Base-by-base conservation (phyloP, 2,113 vertebrate species). In the Anas platyrhynchos region DNA sequence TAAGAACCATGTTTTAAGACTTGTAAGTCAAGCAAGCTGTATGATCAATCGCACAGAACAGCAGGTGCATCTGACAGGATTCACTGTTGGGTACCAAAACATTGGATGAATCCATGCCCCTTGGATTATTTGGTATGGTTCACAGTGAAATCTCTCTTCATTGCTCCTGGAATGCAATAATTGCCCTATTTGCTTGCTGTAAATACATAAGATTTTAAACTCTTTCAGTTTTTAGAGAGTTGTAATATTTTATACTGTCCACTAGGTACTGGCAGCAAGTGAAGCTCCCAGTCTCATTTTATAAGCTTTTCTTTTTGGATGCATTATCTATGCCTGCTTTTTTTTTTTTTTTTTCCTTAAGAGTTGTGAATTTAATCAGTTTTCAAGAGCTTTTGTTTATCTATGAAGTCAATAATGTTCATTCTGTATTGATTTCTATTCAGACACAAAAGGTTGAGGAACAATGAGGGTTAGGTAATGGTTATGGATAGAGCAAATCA, bases 21-120 rank as follows among this genome's bases (percentile, higher is more conserved):
- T 4, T 0, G 0, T 54, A 50, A 83, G 9, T 81, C n/a, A 63
- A 67, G 31, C 44, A 58, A 58, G 56, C 27, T 67, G 52, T 0
- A 0, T 73, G 20, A n/a, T n/a, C 38, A 67, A 3, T 46, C 0
- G 0, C 52, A 72, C 3, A 71, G 46, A 93, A 27, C 8, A 77
- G 15, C 52, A 61, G 32, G 44, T 0, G 2, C 27, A 23, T 83
- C 22, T 43, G 27, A 11, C 29, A 27, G 48, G 17, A 34, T 43
- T 79, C 22, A 26, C 7, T 25, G 6, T 26, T 89, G 44, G 29
- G 17, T 89, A 31, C 8, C 41, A 62, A 26, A 83, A 20, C 11
- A 0, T 25, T 52, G 46, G 23, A 34, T 88, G 68, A 77, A 81
- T 55, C 59, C 0, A 0, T n/a, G 6, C 38, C 2, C 63, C 59